Percentiles rank a stretch among this genome's conserved stretches.
phyloP scores from a whole-genome alignment of 2,888 invertebrate species.

The Drosophila hamatofila region DNA sequence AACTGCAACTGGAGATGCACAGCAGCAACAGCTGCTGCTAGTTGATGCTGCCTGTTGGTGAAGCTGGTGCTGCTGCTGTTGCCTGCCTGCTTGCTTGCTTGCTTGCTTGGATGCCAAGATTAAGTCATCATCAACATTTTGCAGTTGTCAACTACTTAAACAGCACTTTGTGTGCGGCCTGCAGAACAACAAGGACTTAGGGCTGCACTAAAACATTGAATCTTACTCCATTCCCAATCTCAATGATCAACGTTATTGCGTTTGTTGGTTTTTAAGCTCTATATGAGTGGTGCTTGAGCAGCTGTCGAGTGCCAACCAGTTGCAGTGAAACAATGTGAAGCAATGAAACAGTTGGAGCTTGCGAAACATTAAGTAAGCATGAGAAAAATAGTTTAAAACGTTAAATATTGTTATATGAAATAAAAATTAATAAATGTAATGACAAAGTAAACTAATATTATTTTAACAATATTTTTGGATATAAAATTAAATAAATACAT shows the following conservation, averaged over 20 bases:
- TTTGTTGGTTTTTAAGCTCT: neutral
- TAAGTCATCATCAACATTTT: conserved; percentile 82
- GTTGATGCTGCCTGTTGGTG: conserved; percentile 9
- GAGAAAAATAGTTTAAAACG: too few species aligned
- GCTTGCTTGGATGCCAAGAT: conserved; percentile 66
- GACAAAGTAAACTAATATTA: neutral
- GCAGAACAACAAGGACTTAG: conserved; percentile 48
- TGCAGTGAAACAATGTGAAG: conserved; percentile 1
- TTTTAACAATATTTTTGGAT: too few species aligned
- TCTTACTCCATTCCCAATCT: conserved; percentile 14
- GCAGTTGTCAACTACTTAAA: conserved; percentile 82
- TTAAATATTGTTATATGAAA: too few species aligned
- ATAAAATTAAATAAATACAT: too few species aligned
- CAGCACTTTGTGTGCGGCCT: conserved; percentile 77
- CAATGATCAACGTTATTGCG: conserved; percentile 42
- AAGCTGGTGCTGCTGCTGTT: conserved; percentile 23
- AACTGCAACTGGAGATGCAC: conserved; percentile 52
- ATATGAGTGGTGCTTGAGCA: conserved; percentile 7
- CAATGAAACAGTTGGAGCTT: neutral
- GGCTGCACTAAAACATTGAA: conserved; percentile 41
- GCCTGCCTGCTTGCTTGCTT: conserved; percentile 34
- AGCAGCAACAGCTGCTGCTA: conserved; percentile 33
- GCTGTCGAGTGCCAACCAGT: conserved; percentile 7
- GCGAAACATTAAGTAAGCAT: neutral
- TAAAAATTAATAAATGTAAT: neutral